These are phyloP conservation scores for Pharmacophagus antenor DNA, from an alignment of 2,888 invertebrate genomes.

Conservation along the genomic window DNA sequence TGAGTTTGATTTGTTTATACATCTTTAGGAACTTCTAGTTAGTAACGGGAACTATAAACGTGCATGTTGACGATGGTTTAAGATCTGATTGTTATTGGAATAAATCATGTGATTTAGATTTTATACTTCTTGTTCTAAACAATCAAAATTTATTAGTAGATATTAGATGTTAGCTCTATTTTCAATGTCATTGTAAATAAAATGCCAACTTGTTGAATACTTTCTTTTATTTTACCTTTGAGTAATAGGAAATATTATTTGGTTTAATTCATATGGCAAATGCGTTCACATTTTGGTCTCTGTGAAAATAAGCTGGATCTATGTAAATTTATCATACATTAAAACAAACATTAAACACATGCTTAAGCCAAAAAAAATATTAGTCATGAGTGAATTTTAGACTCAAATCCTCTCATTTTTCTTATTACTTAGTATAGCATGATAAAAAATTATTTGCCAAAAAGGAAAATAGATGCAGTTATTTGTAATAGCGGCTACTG, in stretches of 20 bases:
- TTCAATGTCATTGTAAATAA: slow-evolving; percentile 82
- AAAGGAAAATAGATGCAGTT: too few relatives aligned
- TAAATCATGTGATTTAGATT: slow-evolving; percentile 80
- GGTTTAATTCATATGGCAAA: neutral
- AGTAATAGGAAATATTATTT: neutral
- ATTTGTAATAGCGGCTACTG: too few relatives aligned
- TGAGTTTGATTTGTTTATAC: slow-evolving; percentile 43
- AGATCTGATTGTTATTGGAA: slow-evolving; percentile 70
- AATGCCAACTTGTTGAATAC: slow-evolving; percentile 80
- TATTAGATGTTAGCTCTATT: slow-evolving; percentile 81
- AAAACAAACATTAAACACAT: too few relatives aligned
- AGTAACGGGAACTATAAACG: slow-evolving; percentile 41
- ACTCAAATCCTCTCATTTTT: too few relatives aligned
- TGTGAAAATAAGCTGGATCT: too few relatives aligned
- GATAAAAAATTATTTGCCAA: too few relatives aligned
- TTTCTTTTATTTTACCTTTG: slow-evolving; percentile 56
- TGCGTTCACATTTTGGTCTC: too few relatives aligned
- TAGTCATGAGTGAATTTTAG: too few relatives aligned
- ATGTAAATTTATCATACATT: too few relatives aligned
- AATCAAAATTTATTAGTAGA: slow-evolving; percentile 78
- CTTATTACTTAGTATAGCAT: too few relatives aligned
- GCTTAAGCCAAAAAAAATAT: too few relatives aligned
- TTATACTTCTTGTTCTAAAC: slow-evolving; percentile 81
- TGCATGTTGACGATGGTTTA: slow-evolving; percentile 43
- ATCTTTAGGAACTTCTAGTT: slow-evolving; percentile 32